Evolutionary conservation across 2,113 vertebrate species (phyloP), one percentile per base, ranked within the genome.

Genomic region (Saccopteryx bilineata): DNA sequence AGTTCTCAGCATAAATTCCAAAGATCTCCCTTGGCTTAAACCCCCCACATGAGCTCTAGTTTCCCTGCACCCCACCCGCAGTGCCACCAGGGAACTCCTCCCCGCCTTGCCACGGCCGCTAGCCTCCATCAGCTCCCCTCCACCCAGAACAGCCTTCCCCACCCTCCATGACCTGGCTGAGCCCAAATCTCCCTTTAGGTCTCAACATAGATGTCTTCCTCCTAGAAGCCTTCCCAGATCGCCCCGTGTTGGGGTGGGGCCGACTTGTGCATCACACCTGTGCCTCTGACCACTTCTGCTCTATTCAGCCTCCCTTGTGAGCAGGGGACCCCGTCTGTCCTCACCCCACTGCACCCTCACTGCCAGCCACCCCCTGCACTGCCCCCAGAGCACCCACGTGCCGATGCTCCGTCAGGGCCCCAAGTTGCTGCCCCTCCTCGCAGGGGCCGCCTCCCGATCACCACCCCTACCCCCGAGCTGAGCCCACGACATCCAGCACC

Each of bases 41-140:
- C 1, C 26, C 65, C n/a, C 28, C 4, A 0, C 3, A 0, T 0
- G 28, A 31, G 33, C 19, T 10, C 80, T 5, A 5, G 2, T n/a
- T 9, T 18, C 28, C 15, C 50, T 54, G 46, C 1, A 0, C 12
- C 13, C 75, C 1, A 7, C 15, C 17, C 3, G 2, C 24, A 0
- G 14, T 14, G 61, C 11, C 9, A 0, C 14, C 11, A 1, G 31
- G 11, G 15, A 71, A 54, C 11, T 2, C 80, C 56, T 50, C 33
- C 46, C 18, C 0, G 0, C 50, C 21, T 13, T 2, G 21, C 54
- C 52, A 0, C 14, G 11, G 17, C 78, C 74, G 5, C 71, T 33
- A 33, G n/a, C 39, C 83, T 54, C 52, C 24, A 12, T 60, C 8
- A 0, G 6, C 79, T 2, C 6, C 50, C 58, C n/a, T 58, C 75